Percentiles rank a stretch among this genome's conserved stretches.
These are phyloP conservation scores for Chlorocebus sabaeus DNA, from an alignment of 2,113 vertebrate genomes.

Conservation along the genomic window DNA sequence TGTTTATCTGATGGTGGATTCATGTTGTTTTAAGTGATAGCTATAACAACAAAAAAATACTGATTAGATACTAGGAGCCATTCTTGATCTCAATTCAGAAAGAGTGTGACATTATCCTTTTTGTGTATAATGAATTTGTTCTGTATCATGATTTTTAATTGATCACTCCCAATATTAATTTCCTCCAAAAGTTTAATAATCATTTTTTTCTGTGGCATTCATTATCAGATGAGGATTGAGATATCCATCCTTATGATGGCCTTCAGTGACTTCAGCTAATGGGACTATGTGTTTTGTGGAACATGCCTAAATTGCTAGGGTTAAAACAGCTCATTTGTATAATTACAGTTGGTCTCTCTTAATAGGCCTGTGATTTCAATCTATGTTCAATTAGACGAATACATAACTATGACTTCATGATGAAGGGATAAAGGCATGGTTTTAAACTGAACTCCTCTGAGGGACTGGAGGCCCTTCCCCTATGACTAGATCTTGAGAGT, in stretches of 20 bases:
- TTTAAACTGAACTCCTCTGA: not conserved
- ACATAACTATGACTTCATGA: not conserved
- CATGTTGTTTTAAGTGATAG: constrained; percentile 60
- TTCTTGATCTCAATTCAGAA: constrained; percentile 56
- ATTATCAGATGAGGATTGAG: constrained; percentile 54
- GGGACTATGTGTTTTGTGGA: not conserved
- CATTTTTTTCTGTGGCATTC: constrained; percentile 53
- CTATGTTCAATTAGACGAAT: not conserved
- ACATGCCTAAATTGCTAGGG: not conserved
- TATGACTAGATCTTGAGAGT: not conserved
- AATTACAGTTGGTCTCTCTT: not conserved
- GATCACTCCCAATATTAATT: constrained; percentile 67
- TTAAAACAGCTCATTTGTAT: not conserved
- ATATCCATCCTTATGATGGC: not conserved
- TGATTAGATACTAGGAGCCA: constrained; percentile 29
- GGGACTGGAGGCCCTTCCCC: fast-evolving
- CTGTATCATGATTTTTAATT: constrained; percentile 68
- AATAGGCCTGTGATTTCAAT: not conserved
- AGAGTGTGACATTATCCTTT: constrained; percentile 51
- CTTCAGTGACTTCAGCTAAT: not conserved
- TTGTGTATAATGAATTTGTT: constrained; percentile 48
- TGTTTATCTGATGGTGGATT: constrained; percentile 74
- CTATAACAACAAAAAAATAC: constrained; percentile 1
- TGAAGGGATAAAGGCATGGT: not conserved
- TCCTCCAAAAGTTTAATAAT: constrained; percentile 75